Conservation (phyloP, 2,113 vertebrate genomes). For the Poeciliopsis retropinna region DNA sequence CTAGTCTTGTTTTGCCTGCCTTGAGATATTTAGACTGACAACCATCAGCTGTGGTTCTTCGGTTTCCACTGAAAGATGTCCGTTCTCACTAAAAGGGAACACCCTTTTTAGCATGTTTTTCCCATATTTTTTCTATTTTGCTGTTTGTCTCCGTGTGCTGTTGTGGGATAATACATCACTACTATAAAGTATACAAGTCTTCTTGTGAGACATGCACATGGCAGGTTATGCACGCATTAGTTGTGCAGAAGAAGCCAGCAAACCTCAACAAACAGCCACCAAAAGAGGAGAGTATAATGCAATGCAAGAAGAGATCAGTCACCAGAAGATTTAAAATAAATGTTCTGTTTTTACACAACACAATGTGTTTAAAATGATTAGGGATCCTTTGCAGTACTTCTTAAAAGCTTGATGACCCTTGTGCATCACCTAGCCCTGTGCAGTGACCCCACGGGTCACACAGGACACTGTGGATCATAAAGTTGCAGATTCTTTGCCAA, state of each 20-base stretch:
- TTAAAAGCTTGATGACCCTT: background rate
- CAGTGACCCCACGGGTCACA: background rate
- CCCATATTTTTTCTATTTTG: background rate
- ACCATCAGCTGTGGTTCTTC: conserved; percentile 23
- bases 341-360: background rate
- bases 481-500: background rate
- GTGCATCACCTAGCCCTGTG: background rate
- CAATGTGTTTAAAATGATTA: background rate
- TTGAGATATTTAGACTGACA: conserved; percentile 12
- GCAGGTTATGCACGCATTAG: background rate
- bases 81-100: background rate
- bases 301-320: background rate
- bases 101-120: background rate
- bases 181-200: background rate
- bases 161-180: background rate
- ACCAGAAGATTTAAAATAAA: too few relatives aligned
- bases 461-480: background rate
- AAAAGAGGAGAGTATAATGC: background rate
- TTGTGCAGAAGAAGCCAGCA: background rate
- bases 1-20: conserved; percentile 8
- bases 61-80: conserved; percentile 9
- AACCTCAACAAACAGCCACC: background rate
- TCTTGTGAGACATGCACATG: background rate
- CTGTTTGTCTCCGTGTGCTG: background rate
- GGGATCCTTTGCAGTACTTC: background rate